phyloP scores from a whole-genome alignment of 2,113 vertebrate species.

The Parus major region DNA sequence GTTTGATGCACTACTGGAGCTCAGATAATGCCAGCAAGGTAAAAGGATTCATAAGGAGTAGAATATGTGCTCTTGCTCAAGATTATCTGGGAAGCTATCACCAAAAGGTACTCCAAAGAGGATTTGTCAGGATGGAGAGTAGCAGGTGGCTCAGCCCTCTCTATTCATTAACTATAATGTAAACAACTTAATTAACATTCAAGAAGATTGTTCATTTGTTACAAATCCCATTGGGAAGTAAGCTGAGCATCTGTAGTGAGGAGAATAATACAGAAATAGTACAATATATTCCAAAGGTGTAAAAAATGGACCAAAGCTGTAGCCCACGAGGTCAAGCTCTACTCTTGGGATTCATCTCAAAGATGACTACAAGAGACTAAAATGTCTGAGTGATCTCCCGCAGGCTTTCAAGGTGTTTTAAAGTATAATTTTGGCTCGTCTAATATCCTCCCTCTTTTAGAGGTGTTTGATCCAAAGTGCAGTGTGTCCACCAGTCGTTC shows the following conservation, averaged over 20 bases:
- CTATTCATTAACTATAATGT: neutral
- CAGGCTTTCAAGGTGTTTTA: neutral
- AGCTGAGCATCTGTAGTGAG: neutral
- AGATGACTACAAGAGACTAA: neutral
- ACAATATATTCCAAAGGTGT: neutral
- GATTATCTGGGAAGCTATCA: neutral
- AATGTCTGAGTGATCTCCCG: neutral
- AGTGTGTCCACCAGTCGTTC: neutral
- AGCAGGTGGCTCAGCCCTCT: neutral
- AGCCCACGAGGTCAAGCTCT: neutral
- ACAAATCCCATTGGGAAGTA: neutral
- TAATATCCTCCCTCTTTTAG: neutral
- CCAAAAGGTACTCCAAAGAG: neutral
- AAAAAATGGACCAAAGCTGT: neutral
- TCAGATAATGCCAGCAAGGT: neutral
- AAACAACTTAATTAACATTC: constrained; percentile 5
- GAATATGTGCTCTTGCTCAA: neutral
- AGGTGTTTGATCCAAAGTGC: neutral
- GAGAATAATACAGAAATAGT: neutral
- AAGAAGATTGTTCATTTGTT: neutral
- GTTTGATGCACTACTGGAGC: neutral
- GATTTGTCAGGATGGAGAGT: neutral
- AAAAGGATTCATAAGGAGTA: neutral
- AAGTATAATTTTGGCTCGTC: neutral
- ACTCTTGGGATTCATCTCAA: neutral